A percentile compares a stretch with the other conserved stretches of the same genome.
phyloP scores from a whole-genome alignment of 2,888 invertebrate genomes.

The Lasioglossum figueresi region DNA sequence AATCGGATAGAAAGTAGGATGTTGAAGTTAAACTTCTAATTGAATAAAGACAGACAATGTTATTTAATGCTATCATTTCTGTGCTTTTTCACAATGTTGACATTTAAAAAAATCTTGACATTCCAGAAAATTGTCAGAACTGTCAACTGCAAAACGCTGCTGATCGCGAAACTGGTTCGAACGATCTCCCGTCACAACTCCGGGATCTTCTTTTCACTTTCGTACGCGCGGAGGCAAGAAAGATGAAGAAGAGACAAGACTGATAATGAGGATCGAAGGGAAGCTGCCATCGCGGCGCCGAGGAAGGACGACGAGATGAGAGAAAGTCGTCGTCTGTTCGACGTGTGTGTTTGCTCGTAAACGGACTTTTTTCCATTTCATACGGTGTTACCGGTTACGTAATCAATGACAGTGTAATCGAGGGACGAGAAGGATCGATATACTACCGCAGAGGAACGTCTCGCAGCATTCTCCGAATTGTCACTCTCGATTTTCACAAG shows the following conservation, averaged over 20 bases:
- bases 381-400: slow-evolving; percentile 37
- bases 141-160: neutral
- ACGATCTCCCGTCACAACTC: neutral
- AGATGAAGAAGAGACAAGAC: neutral
- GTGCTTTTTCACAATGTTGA: too few species aligned
- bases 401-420: slow-evolving; percentile 59
- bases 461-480: neutral
- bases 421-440: slow-evolving; percentile 30
- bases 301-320: slow-evolving; percentile 63
- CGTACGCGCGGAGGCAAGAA: slow-evolving; percentile 46
- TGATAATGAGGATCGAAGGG: slow-evolving; percentile 21
- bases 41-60: too few species aligned
- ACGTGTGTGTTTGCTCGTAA: slow-evolving; percentile 3
- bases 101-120: too few species aligned
- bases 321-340: slow-evolving; percentile 72
- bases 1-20: slow-evolving; percentile 16
- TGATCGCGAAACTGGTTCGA: neutral
- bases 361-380: slow-evolving; percentile 39
- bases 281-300: slow-evolving; percentile 23
- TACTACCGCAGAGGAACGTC: neutral
- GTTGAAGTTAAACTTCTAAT: neutral
- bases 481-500: neutral
- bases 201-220: slow-evolving; percentile 76
- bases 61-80: too few species aligned
- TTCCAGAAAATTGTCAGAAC: too few species aligned